Evolutionary conservation across 2,797 vertebrate species (phyloP), one percentile per base, ranked within the genome.

Genomic region (Diplodus sargus): DNA sequence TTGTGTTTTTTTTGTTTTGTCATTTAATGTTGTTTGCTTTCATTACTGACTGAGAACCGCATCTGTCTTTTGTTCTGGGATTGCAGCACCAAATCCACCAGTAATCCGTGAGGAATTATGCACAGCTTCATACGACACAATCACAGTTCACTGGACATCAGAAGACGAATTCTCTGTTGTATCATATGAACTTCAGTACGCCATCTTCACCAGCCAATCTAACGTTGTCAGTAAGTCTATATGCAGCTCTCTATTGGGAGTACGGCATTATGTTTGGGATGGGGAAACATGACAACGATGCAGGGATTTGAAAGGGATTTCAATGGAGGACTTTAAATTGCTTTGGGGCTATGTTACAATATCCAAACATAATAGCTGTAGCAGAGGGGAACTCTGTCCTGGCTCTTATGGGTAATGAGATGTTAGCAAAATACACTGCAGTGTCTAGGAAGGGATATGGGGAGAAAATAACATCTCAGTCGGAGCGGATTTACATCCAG

Each of bases 91-190:
- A 59, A 97, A 96, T 92, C 96, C 98, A 28, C 97, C 98, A 22
- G 94, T 94, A 66, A 99, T 99, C 91, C 96, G 98, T n/a, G 97
- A 98, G 93, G 98, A 99, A 89, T 95, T 99, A 71, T 99, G 98
- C 79, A 99, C 97, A 0, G 98, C 98, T 51, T 99, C 98, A 0
- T 97, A 98, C 53, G 98, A 99, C 89, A 99, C 98, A 3, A 99
- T 99, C 90, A 99, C 97, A 0, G 98, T 99, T 66, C 98, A 99
- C 89, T 99, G 98, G 98, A 98, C 97, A 0, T 97, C 98, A 0
- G 98, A 99, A 47, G 98, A 99, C 66, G 98, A 99, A 87, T 99
- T 99, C 92, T 96, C 96, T 4, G 97, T 99, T 51, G 96, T 98
- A 42, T 99, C 98, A 0, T 99, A 99, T 0, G 98, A 99, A 88